Evolutionary conservation across 2,888 invertebrate species (phyloP), one percentile per base, ranked within the genome.

Genomic region (Brachypalpus laphriformis): DNA sequence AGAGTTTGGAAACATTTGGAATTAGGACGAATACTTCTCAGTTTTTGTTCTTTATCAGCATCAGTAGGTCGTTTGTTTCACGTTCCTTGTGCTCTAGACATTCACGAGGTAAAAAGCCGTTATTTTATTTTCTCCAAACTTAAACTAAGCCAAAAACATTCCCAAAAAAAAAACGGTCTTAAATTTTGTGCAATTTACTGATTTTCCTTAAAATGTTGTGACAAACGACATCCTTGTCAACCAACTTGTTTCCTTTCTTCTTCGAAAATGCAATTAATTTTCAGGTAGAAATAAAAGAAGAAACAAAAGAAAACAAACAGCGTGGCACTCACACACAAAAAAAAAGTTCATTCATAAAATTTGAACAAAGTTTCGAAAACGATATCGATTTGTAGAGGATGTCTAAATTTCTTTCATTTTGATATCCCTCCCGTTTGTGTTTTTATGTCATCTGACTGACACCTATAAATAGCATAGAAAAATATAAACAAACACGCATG

Each of bases 301-400:
- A 56, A 34, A 22, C 8, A 37, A 57, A 66, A 66, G 40, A 68
- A 25, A 49, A 49, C 8, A 65, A 63, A 20, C 16, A 40, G 34
- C 16, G 25, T 8, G 9, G 8, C 14, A 16, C 14, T 6, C 7
- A 42, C 37, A 54, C 6, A 37, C 16, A 56, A 57, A 47, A 49
- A 49, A 49, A 51, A 28, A 56, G 42, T 80, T 65, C 72, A 80
- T 80, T 80, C 72, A 80, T 65, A 72, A 72, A 80, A 54, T 74
- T 74, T 63, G 31, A 14, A 74, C 54, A 74, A 74, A 45, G 63
- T 63, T 61, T 54, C 42, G 42, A 31, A 54, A 74, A 63, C 63
- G 54, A 63, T 54, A 74, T 74, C 74, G 63, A 74, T 63, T 74
- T 74, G 42, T 54, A 74, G n/a, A n/a, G 1, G 40, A 45, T 63